Evolutionary conservation across 2,888 invertebrate species (phyloP).

Genomic region (Matsumyia berberina): DNA sequence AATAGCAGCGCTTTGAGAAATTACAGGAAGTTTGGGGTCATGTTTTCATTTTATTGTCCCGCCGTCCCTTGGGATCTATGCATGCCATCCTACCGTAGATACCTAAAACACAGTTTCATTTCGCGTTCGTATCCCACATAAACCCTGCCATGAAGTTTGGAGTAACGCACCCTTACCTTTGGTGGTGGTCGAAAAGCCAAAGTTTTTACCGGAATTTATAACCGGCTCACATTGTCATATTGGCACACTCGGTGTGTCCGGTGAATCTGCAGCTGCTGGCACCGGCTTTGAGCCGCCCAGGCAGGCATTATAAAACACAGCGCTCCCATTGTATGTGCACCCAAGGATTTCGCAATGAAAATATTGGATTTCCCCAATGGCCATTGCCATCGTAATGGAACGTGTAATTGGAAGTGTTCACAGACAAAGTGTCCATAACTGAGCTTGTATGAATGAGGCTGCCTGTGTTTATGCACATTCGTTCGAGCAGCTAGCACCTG

Average conservation of each 20-base stretch:
- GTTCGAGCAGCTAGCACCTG: constrained; percentile 59
- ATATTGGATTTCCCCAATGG: constrained; percentile 72
- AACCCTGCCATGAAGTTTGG: constrained; percentile 7
- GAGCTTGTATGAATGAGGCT: constrained; percentile 39
- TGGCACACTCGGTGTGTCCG: constrained; percentile 48
- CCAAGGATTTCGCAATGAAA: constrained; percentile 66
- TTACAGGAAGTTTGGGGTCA: constrained; percentile 63
- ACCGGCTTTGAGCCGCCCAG: constrained; percentile 18
- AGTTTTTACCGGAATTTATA: constrained; percentile 65
- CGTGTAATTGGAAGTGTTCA: constrained; percentile 72
- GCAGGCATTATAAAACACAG: constrained; percentile 47
- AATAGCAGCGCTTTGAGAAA: constrained; percentile 58
- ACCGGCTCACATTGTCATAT: constrained; percentile 65
- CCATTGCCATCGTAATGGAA: constrained; percentile 68
- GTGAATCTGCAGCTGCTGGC: constrained; percentile 50
- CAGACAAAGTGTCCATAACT: constrained; percentile 70
- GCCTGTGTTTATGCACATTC: constrained; percentile 60
- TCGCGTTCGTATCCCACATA: constrained; percentile 29
- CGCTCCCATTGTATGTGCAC: constrained; percentile 50
- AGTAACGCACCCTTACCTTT: constrained; percentile 46
- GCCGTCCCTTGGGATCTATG: constrained; percentile 29
- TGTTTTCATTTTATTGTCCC: constrained; percentile 60
- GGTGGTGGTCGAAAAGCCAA: constrained; percentile 52
- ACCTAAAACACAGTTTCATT: constrained; percentile 46
- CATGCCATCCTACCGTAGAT: constrained; percentile 13